Base-by-base conservation (phyloP, 2,888 invertebrate species). In the Brachyopa scutellaris region DNA sequence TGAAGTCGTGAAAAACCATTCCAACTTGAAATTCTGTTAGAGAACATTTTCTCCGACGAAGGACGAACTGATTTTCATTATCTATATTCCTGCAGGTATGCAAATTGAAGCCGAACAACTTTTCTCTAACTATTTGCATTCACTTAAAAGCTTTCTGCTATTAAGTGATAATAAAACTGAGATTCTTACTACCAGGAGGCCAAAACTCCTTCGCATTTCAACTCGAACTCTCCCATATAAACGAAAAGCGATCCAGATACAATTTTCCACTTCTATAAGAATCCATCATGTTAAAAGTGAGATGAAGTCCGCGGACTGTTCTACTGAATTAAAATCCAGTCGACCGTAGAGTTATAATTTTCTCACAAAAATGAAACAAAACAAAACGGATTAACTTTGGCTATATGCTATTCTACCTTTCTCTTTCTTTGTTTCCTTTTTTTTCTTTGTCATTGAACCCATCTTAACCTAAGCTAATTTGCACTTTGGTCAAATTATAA, bases 241-340 rank as follows among this genome's bases (percentile, higher is more conserved):
- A 62, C 61, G 62, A 55, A 64, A 66, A 61, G 72, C 64, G 70
- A 76, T 76, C 45, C 42, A 66, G 76, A 82, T 70, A 77, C 66
- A 66, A 72, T 77, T 82, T 76, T 72, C 51, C 40, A 72, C 59
- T 77, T 72, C 77, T 66, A 77, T 77, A 66, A 77, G 66, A 77
- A 66, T 72, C n/a, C n/a, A n/a, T n/a, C n/a, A n/a, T n/a, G n/a
- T n/a, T n/a, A n/a, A n/a, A n/a, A n/a, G n/a, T n/a, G n/a, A n/a
- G n/a, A n/a, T n/a, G n/a, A n/a, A n/a, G n/a, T n/a, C n/a, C n/a
- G n/a, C n/a, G n/a, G n/a, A n/a, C n/a, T n/a, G n/a, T n/a, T n/a
- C n/a, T n/a, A 13, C n/a, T 36, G 36, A 36, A 11, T 36, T 36
- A 36, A 1, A 36, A 9, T 1, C 11, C n/a, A 36, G n/a, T n/a